phyloP scores from a whole-genome alignment of 2,888 invertebrate genomes.

The Macroteleia sp. region DNA sequence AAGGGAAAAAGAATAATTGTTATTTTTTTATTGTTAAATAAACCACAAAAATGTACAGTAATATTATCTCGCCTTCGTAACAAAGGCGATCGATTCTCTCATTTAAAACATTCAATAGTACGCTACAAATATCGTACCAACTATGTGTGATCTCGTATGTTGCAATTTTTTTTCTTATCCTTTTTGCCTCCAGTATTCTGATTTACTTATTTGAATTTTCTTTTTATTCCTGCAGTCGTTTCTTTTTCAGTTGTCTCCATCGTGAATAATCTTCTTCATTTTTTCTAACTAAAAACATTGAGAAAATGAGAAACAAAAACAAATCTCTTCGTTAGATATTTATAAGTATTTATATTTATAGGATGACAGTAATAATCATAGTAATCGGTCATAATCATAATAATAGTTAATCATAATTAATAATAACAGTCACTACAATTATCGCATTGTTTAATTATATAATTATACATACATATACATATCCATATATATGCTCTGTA shows the following conservation, averaged over 20 bases:
- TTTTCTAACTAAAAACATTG: constrained; percentile 73
- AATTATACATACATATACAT: constrained; percentile 81
- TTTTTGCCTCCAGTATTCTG: constrained; percentile 32
- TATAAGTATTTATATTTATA: constrained; percentile 77
- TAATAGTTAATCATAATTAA: constrained; percentile 84
- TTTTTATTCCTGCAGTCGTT: constrained; percentile 16
- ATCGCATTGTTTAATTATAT: constrained; percentile 77
- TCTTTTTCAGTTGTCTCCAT: constrained; percentile 18
- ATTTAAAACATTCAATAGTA: constrained; percentile 81
- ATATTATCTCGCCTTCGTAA: constrained; percentile 78
- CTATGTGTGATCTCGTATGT: constrained; percentile 66
- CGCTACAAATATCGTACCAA: constrained; percentile 79
- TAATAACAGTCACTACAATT: constrained; percentile 74
- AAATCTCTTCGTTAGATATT: constrained; percentile 64
- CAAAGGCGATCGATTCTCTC: constrained; percentile 76
- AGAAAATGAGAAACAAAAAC: constrained; percentile 72
- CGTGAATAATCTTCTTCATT: constrained; percentile 35
- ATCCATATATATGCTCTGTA: constrained; percentile 75
- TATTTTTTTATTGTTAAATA: constrained; percentile 84
- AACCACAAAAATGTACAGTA: constrained; percentile 84
- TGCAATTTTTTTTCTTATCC: constrained; percentile 27
- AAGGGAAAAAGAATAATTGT: constrained; percentile 73
- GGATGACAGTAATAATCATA: constrained; percentile 77
- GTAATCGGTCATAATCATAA: constrained; percentile 85
- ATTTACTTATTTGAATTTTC: constrained; percentile 58